phyloP scores from a whole-genome alignment of 2,113 vertebrate species.

The Suncus etruscus region DNA sequence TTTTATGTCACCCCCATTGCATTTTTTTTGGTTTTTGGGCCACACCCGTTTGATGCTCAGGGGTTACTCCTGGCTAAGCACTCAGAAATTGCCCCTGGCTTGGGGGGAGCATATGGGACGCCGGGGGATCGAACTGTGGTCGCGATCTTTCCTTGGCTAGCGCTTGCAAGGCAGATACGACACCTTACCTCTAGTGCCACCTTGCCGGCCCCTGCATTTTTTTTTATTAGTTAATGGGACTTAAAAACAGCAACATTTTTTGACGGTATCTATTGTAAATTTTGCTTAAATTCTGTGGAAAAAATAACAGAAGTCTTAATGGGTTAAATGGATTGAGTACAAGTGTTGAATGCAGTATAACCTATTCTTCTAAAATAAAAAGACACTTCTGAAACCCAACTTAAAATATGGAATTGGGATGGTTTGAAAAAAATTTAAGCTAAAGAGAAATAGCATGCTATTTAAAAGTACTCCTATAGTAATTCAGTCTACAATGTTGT shows the following conservation, averaged over 20 bases:
- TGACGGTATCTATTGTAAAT: too few species aligned
- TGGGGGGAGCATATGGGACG: too few species aligned
- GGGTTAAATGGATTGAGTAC: slow-evolving; percentile 3
- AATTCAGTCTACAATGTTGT: slow-evolving; percentile 37
- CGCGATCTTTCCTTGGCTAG: too few species aligned
- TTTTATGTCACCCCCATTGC: neutral
- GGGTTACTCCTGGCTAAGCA: too few species aligned
- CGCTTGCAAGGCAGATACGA: too few species aligned
- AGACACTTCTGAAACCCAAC: slow-evolving; percentile 50
- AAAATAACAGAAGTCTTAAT: neutral
- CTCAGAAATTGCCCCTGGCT: too few species aligned
- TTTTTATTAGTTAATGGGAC: neutral
- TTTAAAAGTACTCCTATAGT: neutral
- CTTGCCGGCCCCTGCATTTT: too few species aligned
- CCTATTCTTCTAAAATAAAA: slow-evolving; percentile 18
- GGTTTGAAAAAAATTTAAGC: slow-evolving; percentile 13
- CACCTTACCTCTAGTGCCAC: too few species aligned
- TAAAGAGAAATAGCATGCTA: neutral
- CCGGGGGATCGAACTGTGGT: too few species aligned
- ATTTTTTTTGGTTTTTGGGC: too few species aligned
- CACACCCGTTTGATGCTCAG: too few species aligned
- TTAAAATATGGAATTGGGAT: slow-evolving; percentile 42
- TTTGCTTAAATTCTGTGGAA: slow-evolving; percentile 38
- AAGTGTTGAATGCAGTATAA: neutral
- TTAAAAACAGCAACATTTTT: slow-evolving; percentile 23